Evolutionary conservation across 2,113 vertebrate species (phyloP), one percentile per base, ranked within the genome.

Genomic region (Odocoileus hemionus): DNA sequence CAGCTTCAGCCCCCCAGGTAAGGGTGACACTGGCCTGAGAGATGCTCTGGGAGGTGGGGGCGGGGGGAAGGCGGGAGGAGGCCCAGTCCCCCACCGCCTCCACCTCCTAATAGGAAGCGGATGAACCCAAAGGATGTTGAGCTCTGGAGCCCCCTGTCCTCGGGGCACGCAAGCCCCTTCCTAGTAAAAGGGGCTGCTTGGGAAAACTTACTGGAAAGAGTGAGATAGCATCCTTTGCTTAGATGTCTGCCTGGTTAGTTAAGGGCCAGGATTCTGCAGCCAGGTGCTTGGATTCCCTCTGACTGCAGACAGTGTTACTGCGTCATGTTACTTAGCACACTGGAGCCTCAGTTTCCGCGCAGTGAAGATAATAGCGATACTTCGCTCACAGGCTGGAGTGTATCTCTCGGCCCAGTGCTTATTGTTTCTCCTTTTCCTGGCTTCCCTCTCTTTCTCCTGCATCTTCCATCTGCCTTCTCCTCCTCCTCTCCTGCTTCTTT

Each of bases 1-100:
- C 52, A 98, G 99, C 87, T 99, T 99, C 95, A 98, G 94, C n/a
- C 99, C 99, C 0, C 99, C 99, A 98, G 99, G 99, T 99, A 97
- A 92, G 93, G 23, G 54, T 0, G 2, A 7, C 0, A 0, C 2
- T 16, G 4, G 52, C 10, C 23, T 10, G 5, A 10, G 8, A 43
- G 7, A 52, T 4, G 33, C 9, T 12, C 23, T 0, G 50, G 16
- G 16, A 36, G 60, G 85, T 7, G 5, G 30, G 13, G 30, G n/a
- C 0, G 2, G 5, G 12, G 28, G 52, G 19, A 15, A 43, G 39
- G 74, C 3, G 12, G 33, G 19, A 36, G 52, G 33, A 25, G 80
- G 30, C 17, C 47, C 0, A 5, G 5, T 30, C 16, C 17, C 45
- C 28, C 2, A 1, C 39, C 12, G 23, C 16, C 21, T 43, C 58